These are phyloP conservation scores for Tigriopus japonicus DNA, from an alignment of 1,140 invertebrate species.

Conservation along the genomic window DNA sequence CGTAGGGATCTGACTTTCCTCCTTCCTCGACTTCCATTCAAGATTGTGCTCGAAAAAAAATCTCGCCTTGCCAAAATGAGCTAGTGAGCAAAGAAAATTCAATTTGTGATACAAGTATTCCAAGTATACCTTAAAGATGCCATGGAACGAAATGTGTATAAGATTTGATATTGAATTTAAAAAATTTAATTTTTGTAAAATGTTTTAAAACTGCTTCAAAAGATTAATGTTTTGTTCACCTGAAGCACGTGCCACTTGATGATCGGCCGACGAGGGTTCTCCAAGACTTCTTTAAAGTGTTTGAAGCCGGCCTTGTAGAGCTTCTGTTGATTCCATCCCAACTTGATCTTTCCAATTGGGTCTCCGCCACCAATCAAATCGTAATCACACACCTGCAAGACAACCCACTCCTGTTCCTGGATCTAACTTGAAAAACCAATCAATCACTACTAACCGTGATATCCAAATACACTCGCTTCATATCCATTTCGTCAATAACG, in stretches of 20 bases:
- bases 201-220: too few relatives aligned
- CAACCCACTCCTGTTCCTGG: neutral
- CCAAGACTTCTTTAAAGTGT: constrained; percentile 73
- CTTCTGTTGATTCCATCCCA: constrained; percentile 13
- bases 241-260: constrained; percentile 65
- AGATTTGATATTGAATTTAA: too few relatives aligned
- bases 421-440: neutral
- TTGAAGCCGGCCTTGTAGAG: constrained; percentile 52
- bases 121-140: too few relatives aligned
- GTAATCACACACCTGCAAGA: constrained; percentile 12
- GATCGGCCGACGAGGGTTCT: constrained; percentile 61
- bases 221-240: constrained; percentile 22
- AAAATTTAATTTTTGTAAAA: too few relatives aligned
- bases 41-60: too few relatives aligned
- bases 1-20: neutral
- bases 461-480: constrained; percentile 14
- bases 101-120: too few relatives aligned
- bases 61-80: neutral
- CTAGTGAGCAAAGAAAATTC: too few relatives aligned
- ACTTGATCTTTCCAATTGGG: constrained; percentile 14
- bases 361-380: constrained; percentile 14
- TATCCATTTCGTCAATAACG: constrained; percentile 17
- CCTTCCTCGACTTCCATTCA: neutral
- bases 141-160: too few relatives aligned
- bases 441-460: constrained; percentile 1